These are phyloP conservation scores for Leucoptera coffeella DNA, from an alignment of 2,888 invertebrate genomes.

Conservation along the genomic window DNA sequence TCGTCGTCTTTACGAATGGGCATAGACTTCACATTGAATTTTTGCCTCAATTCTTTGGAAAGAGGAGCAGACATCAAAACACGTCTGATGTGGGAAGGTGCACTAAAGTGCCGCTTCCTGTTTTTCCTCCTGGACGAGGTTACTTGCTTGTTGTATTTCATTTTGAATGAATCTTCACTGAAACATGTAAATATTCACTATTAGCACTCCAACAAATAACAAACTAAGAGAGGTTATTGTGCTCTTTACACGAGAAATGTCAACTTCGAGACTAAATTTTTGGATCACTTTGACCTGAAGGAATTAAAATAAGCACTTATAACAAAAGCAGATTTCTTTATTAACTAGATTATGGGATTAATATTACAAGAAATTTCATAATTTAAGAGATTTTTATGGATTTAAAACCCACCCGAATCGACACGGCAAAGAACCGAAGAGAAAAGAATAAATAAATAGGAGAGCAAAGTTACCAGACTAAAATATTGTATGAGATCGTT, in stretches of 20 bases:
- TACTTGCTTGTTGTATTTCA: conserved; percentile 95
- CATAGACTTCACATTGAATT: conserved; percentile 97
- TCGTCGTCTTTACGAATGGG: conserved; percentile 99
- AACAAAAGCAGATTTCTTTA: conserved; percentile 10
- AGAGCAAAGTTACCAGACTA: too few species aligned
- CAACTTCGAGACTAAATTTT: too few species aligned
- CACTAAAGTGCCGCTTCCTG: conserved; percentile 97
- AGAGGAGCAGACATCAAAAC: conserved; percentile 95
- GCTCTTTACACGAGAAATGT: conserved; percentile 31
- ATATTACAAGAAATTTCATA: conserved; percentile 9
- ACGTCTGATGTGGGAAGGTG: conserved; percentile 94
- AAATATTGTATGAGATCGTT: too few species aligned
- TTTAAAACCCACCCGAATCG: conserved; percentile 43
- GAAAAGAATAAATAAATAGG: conserved; percentile 20
- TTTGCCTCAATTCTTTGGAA: conserved; percentile 94
- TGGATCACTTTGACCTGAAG: too few species aligned
- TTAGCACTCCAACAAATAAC: background rate
- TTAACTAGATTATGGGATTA: conserved; percentile 9
- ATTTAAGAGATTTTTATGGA: conserved; percentile 28
- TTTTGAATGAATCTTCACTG: conserved; percentile 52
- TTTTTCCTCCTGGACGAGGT: conserved; percentile 96
- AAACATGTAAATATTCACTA: conserved; percentile 12
- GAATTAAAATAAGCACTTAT: conserved; percentile 30
- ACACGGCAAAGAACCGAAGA: conserved; percentile 50
- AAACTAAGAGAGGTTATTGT: conserved; percentile 30